Base-by-base conservation (phyloP, 2,888 invertebrate species). In the Eumacrocentrus americanus region DNA sequence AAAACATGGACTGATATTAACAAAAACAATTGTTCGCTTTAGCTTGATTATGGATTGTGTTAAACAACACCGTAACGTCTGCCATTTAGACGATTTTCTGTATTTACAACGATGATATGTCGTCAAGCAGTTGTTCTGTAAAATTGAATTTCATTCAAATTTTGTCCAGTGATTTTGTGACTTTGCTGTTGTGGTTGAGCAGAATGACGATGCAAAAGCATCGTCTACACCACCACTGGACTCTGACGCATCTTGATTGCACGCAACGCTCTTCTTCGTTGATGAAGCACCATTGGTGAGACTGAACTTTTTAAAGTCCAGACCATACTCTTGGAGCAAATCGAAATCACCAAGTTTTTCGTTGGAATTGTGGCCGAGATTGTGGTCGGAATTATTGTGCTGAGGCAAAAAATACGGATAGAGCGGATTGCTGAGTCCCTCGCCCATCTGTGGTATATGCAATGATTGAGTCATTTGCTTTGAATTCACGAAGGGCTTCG, bases 271-370 rank as follows among this genome's bases (percentile, higher is more conserved):
- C 48, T 63, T 70, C 48, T 66, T 73, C 67, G 71, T 63, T 20
- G 72, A 67, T 12, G 70, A 65, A 18, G 70, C 72, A 58, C 75
- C 76, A 52, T 80, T 79, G 29, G 78, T 77, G 54, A 82, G 72
- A 63, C 71, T 81, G 63, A 84, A 82, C 64, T 85, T 86, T 67
- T 85, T 83, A 75, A 90, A 90, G 80, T 90, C 88, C 67, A 91
- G 81, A 55, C 91, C 91, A 72, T 91, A 91, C 71, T 91, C 90
- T 71, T 88, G 87, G 65, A 91, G 83, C 57, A 91, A 82, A 73
- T 89, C 89, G 72, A 87, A 85, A 72, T 90, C 90, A 61, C 84
- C 82, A 44, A 80, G 70, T 61, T 75, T 79, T 18, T 77, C 77
- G 37, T 25, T 58, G 6, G 73, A 63, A 3, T 65, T 63, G 20